These are phyloP conservation scores for Sinodicranocentrus sp. DNA, from an alignment of 2,888 invertebrate genomes.

Conservation along the genomic window DNA sequence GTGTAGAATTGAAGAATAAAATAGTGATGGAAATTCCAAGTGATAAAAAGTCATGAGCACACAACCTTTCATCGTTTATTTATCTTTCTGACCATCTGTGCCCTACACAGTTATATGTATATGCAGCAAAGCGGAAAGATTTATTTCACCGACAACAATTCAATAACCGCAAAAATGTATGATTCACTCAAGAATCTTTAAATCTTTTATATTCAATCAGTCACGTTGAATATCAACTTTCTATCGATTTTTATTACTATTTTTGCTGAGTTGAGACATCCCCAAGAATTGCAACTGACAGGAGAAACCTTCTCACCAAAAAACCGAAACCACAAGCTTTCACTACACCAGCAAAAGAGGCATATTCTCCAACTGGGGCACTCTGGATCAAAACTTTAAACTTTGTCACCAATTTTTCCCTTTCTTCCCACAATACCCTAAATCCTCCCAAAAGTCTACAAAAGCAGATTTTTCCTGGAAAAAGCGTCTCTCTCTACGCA, in stretches of 20 bases:
- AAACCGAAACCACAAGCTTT: constrained; percentile 40
- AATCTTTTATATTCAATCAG: too few species aligned
- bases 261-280: too few species aligned
- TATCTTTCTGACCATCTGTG: constrained; percentile 42
- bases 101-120: neutral
- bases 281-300: neutral
- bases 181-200: neutral
- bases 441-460: neutral
- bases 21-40: constrained; percentile 1
- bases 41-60: constrained; percentile 29
- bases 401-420: constrained; percentile 1
- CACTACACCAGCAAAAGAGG: constrained; percentile 18
- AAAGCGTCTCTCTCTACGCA: neutral
- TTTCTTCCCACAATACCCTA: constrained; percentile 8
- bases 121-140: neutral
- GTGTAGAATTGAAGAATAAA: neutral
- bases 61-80: constrained; percentile 46
- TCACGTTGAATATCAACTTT: too few species aligned
- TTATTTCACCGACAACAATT: constrained; percentile 25
- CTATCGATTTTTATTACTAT: too few species aligned
- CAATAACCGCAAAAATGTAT: neutral
- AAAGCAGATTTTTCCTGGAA: constrained; percentile 12
- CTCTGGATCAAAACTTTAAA: constrained; percentile 23
- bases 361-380: constrained; percentile 41
- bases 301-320: neutral